Base-by-base conservation (phyloP, 2,888 invertebrate genomes). In the Tinea pellionella region DNA sequence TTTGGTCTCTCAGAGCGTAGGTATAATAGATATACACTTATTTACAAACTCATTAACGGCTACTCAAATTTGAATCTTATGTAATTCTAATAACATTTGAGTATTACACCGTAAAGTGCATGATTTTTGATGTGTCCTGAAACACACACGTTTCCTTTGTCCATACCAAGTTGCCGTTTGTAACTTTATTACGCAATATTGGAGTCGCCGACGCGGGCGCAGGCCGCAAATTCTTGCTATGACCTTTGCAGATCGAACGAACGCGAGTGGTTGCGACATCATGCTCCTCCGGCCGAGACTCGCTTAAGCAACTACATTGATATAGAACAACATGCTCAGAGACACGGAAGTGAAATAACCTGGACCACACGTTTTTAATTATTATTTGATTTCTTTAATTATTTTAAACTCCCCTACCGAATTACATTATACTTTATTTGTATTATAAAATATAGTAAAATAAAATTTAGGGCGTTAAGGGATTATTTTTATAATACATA, bases 191-290 rank as follows among this genome's bases (percentile, higher is more conserved):
- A 57, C 57, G 30, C 57, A 57, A 57, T 32, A 57, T 15, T 29
- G 57, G 19, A 59, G 41, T 42, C 59, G 59, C 43, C 43, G 42
- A 18, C 55, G 24, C 55, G 55, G 55, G 30, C 74, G 85, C 85
- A 84, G 85, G 73, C 85, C 83, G 85, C 84, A 73, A 85, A 86
- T 86, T 84, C 86, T 85, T 85, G 78, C 81, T 79, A 73, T 85
- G 85, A 86, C 86, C 86, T 86, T 85, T 86, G 85, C 77, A 80
- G 81, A 84, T 82, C 77, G 84, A 81, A 77, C 77, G 81, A 85
- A 85, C 85, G 67, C 78, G 79, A 82, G 74, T 70, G 72, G 73
- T 78, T 81, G 78, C 80, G 57, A 57, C 16, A 57, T 55, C 53
- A 53, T 57, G 57, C 32, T 57, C 57, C 57, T 57, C 57, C 19